Percentiles rank a stretch among this genome's conserved stretches.
phyloP scores from a whole-genome alignment of 1,140 invertebrate species.

The Anoplophora glabripennis region DNA sequence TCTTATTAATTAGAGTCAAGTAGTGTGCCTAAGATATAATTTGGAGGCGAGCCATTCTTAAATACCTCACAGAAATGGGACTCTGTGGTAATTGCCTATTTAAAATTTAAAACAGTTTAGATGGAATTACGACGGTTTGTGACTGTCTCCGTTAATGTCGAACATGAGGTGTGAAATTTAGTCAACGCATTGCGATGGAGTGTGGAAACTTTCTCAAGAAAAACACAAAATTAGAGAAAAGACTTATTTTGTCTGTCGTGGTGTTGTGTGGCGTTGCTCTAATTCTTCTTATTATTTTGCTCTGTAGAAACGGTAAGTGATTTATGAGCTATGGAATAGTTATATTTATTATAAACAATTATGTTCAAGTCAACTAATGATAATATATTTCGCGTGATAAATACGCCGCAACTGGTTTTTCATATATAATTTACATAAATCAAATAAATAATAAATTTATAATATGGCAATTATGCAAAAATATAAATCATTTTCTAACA shows the following conservation, averaged over 20 bases:
- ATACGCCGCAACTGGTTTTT: too few species aligned
- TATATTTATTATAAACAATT: too few species aligned
- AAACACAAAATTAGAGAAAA: conserved; percentile 17
- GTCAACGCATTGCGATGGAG: not conserved
- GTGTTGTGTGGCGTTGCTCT: conserved; percentile 4
- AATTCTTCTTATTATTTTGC: conserved; percentile 7
- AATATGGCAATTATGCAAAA: too few species aligned
- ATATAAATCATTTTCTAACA: too few species aligned
- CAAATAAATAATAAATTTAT: too few species aligned
- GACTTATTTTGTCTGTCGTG: conserved; percentile 13
- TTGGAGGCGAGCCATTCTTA: not conserved
- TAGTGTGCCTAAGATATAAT: conserved; percentile 2
- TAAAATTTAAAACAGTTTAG: conserved; percentile 4
- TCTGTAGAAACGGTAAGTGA: conserved; percentile 4
- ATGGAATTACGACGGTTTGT: not conserved
- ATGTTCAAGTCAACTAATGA: too few species aligned
- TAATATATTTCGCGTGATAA: too few species aligned
- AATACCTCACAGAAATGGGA: too few species aligned
- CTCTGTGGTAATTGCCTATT: not conserved
- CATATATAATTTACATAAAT: too few species aligned
- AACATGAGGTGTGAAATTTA: too few species aligned
- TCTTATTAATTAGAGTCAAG: conserved; percentile 7
- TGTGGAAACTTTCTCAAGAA: conserved; percentile 7
- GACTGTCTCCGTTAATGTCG: not conserved
- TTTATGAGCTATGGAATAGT: too few species aligned